Base-by-base conservation (phyloP, 2,888 invertebrate species). In the Xanthorhoe spadicearia region DNA sequence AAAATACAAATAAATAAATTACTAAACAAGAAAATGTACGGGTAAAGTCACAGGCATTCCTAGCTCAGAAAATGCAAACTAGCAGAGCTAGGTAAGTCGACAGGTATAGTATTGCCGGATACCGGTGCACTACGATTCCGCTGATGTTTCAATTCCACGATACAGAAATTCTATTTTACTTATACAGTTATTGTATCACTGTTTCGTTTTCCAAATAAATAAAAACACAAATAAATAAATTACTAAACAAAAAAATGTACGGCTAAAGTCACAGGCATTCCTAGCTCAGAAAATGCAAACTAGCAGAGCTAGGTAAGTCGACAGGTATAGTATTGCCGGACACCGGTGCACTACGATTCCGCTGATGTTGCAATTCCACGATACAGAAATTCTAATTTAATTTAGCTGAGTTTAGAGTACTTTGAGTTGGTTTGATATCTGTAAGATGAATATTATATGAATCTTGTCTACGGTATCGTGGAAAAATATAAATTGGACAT, bases 301-400 rank as follows among this genome's bases (percentile, higher is more conserved):
- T 10, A 61, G 53, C 51, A 51, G 19, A 35, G 10, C 52, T 58
- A 50, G 28, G 18, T 35, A 53, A 57, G 51, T 35, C 51, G 63
- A 60, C 28, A 63, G 65, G 61, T 46, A 43, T 61, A 46, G 53
- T 63, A 65, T 28, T 64, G 58, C 61, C 63, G 68, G 66, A 67
- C 70, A 69, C 70, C 74, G 68, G 72, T 72, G 69, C 57, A 57
- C 60, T 72, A 74, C 65, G 66, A 74, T 74, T 82, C 72, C 17
- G 71, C 61, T 64, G 71, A 64, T 66, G 72, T 71, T 68, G 71
- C 70, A 70, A 72, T 71, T 68, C 63, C 58, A 66, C 72, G 57
- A 73, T 70, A 75, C 75, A 75, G 81, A 80, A 82, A 79, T 78
- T 82, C 83, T 83, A 83, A 83, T 83, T 82, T 83, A 82, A 83